Percentiles rank a stretch among this genome's conserved stretches.
Evolutionary conservation across 2,113 vertebrate species (phyloP).

Genomic region (Nycticorax nycticorax): DNA sequence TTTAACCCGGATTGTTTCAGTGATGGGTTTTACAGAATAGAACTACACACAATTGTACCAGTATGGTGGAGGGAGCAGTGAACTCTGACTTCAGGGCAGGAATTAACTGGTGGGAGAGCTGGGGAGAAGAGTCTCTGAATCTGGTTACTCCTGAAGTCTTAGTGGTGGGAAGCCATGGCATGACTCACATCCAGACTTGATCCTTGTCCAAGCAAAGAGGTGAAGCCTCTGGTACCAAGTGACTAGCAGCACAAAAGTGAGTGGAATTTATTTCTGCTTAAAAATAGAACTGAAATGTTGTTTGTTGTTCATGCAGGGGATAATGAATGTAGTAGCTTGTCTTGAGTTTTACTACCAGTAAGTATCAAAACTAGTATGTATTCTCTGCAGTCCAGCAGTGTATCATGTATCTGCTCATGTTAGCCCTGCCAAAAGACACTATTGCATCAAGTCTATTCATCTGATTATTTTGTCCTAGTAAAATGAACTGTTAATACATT

Average conservation of each 20-base stretch:
- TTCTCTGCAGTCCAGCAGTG: not conserved
- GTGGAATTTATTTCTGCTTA: not conserved
- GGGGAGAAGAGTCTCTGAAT: not conserved
- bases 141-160: not conserved
- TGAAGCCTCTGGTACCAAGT: not conserved
- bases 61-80: not conserved
- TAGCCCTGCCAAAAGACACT: not conserved
- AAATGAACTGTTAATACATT: not conserved
- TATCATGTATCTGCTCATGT: not conserved
- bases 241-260: not conserved
- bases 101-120: not conserved
- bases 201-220: not conserved
- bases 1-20: not conserved
- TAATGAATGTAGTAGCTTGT: not conserved
- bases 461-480: not conserved
- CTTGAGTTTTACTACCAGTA: not conserved
- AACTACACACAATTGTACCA: not conserved
- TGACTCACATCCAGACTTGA: not conserved
- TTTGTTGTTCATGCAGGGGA: not conserved
- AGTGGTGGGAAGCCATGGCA: not conserved
- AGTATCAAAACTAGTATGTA: not conserved
- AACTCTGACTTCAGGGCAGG: not conserved
- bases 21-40: not conserved
- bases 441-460: not conserved
- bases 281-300: not conserved